Base-by-base conservation (phyloP, 2,113 vertebrate genomes). In the Hystrix brachyura region DNA sequence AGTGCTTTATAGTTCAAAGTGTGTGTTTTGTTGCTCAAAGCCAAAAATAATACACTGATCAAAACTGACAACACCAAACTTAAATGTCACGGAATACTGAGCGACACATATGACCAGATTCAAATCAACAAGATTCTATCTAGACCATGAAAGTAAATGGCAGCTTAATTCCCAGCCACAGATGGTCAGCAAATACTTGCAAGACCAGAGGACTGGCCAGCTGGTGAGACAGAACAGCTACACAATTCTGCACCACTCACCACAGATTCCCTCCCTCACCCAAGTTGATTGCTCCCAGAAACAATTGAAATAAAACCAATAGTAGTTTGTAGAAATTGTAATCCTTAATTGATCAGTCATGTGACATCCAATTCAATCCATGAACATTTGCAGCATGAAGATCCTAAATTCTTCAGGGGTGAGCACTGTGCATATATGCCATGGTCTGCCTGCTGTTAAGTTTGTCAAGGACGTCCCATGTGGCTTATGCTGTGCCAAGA, bases 41-140 rank as follows among this genome's bases (percentile, higher is more conserved):
- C 83, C 76, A 84, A 94, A 97, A 97, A 84, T 80, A 95, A 94
- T 90, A 81, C 46, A n/a, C 80, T 65, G 65, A 95, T 96, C 84
- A 94, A 94, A 96, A 96, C 81, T 59, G 95, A 97, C 94, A 96
- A 51, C 84, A 67, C 29, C 25, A 57, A 91, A 86, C 83, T 89
- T 88, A 69, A 96, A 89, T 53, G 65, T 72, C 93, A 76, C 72
- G 8, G 67, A 96, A 78, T 84, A 86, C 84, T 19, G 43, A 91
- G 72, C 62, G 78, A 62, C 34, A 67, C 32, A 7, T 18, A 38
- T 1, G 29, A 62, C 80, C 65, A n/a, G 17, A 92, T 17, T 38
- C 80, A 62, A 71, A 87, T 87, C 89, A 71, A 53, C 48, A 78
- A 92, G 76, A 78, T n/a, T 96, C 80, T 94, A 4, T 83, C 91